Evolutionary conservation across 2,797 vertebrate species (phyloP).

Genomic region (Sebastolobus altivelis): DNA sequence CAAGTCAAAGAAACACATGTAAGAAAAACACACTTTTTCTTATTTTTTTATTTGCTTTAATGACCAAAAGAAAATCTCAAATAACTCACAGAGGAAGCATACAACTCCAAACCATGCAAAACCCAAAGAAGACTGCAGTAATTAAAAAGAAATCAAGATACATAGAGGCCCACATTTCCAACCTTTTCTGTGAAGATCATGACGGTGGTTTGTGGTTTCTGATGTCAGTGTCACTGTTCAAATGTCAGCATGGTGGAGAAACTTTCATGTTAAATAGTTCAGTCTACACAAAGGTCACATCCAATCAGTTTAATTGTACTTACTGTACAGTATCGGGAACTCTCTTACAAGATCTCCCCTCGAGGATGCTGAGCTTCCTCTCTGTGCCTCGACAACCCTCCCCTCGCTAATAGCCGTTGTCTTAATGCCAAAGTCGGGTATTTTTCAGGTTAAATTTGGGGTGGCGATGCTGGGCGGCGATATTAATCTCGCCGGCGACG

Average conservation of each 20-base stretch:
- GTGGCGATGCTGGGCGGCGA: slow-evolving; percentile 56
- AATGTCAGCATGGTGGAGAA: slow-evolving; percentile 64
- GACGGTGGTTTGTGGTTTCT: slow-evolving; percentile 4
- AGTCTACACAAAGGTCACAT: slow-evolving; percentile 66
- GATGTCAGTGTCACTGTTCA: slow-evolving; percentile 53
- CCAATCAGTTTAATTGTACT: slow-evolving; percentile 66
- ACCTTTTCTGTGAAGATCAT: slow-evolving; percentile 22
- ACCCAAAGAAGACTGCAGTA: neutral
- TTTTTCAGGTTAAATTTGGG: slow-evolving; percentile 83
- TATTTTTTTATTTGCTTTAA: neutral
- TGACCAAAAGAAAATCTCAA: neutral
- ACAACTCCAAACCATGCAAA: neutral
- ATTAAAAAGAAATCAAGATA: neutral
- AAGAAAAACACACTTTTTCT: neutral
- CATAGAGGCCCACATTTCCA: neutral
- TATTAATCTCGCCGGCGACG: slow-evolving; percentile 66
- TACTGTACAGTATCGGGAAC: slow-evolving; percentile 29
- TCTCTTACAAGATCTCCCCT: slow-evolving; percentile 47
- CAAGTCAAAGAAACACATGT: slow-evolving; percentile 1
- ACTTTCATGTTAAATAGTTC: slow-evolving; percentile 58
- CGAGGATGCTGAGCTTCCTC: slow-evolving; percentile 37
- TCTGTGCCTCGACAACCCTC: slow-evolving; percentile 26
- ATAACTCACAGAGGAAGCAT: neutral
- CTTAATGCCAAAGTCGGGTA: slow-evolving; percentile 70
- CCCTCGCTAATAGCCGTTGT: slow-evolving; percentile 69